Evolutionary conservation across 2,797 vertebrate genomes (phyloP).

Genomic region (Catamblyrhynchus diadema): DNA sequence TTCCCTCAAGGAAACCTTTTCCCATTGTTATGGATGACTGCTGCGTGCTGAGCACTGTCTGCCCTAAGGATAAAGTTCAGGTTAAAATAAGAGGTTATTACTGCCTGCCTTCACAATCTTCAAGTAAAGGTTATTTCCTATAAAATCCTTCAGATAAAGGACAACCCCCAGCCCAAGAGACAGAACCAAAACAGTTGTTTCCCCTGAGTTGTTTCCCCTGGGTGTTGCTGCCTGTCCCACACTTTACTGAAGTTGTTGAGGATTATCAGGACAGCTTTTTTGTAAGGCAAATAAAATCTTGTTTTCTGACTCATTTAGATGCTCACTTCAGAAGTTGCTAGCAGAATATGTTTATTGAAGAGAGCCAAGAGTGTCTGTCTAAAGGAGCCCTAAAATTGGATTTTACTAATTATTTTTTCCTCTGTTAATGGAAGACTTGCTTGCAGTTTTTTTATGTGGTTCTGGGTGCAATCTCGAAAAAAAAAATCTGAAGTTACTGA

Average conservation of each 20-base stretch:
- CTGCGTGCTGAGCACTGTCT: not conserved
- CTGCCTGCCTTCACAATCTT: not conserved
- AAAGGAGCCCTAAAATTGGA: not conserved
- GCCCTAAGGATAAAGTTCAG: not conserved
- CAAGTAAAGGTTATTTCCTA: not conserved
- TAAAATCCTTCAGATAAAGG: not conserved
- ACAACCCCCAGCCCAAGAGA: not conserved
- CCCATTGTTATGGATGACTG: not conserved
- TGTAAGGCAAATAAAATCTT: not conserved
- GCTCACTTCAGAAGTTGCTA: not conserved
- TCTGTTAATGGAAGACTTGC: fast-evolving
- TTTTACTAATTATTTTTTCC: fast-evolving
- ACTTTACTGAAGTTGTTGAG: not conserved
- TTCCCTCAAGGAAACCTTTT: not conserved
- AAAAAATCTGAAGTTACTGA: not conserved
- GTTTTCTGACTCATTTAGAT: not conserved
- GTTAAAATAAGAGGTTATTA: not conserved
- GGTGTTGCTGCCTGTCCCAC: not conserved
- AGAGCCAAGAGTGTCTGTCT: not conserved
- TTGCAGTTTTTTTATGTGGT: not conserved
- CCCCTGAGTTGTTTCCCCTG: not conserved
- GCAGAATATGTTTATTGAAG: not conserved
- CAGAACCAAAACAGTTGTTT: not conserved
- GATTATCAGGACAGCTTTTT: not conserved
- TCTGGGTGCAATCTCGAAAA: not conserved